Evolutionary conservation across 2,113 vertebrate genomes (phyloP).

Genomic region (Phylloscopus trochilus): DNA sequence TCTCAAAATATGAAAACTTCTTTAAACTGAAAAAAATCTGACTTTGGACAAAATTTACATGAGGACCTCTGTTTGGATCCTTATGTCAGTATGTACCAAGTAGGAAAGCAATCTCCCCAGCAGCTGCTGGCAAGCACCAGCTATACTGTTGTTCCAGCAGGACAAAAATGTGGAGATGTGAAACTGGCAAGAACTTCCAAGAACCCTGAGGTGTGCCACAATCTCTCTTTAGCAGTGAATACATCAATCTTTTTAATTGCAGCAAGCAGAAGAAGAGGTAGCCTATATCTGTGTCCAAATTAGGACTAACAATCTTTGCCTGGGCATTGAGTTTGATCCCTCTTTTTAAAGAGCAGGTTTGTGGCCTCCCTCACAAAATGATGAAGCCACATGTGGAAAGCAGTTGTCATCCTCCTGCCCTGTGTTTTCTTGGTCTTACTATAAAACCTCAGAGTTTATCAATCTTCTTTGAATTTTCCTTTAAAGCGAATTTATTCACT

Average conservation of each 20-base stretch:
- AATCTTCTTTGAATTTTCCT: neutral
- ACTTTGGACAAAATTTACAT: neutral
- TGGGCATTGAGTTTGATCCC: neutral
- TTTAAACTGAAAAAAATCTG: neutral
- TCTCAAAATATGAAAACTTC: neutral
- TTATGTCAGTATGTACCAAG: neutral
- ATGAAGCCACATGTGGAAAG: neutral
- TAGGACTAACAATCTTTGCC: neutral
- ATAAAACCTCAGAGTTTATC: neutral
- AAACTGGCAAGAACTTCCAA: neutral
- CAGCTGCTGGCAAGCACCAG: neutral
- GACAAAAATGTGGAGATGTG: neutral
- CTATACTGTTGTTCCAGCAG: neutral
- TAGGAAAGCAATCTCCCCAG: neutral
- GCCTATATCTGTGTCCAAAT: neutral
- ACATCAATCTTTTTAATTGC: neutral
- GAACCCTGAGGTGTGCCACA: fast-evolving
- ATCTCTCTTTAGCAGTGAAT: neutral
- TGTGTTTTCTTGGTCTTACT: neutral
- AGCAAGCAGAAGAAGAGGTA: neutral
- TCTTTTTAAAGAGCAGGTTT: neutral
- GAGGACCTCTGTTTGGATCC: neutral
- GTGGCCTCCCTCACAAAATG: neutral
- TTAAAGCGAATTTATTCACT: neutral
- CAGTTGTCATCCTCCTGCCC: neutral